Base-by-base conservation (phyloP, 2,113 vertebrate species). In the Callocephalon fimbriatum region DNA sequence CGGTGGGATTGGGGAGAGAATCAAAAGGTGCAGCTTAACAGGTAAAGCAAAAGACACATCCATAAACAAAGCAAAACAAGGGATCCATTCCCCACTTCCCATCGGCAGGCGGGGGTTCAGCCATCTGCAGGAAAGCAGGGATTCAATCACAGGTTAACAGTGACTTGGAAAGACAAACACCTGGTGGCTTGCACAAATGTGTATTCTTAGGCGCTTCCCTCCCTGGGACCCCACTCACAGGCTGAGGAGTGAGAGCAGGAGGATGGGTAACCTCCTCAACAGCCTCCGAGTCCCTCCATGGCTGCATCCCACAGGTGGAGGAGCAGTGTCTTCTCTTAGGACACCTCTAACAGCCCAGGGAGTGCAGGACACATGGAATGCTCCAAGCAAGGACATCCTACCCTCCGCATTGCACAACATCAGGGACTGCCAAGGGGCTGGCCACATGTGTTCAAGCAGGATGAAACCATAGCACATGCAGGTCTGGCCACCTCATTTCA, bases 381-480 rank as follows among this genome's bases (percentile, higher is more conserved):
- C 35, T 29, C 18, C 0, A 0, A 79, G 53, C 37, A 27, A 61
- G 56, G 27, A 38, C 73, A 67, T 32, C 6, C 50, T 65, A 22
- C 53, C 63, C 63, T 66, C 25, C 2, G 2, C 37, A 40, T 32
- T 61, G 58, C 48, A 54, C 47, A 48, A 3, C 29, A 48, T 22
- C 19, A 25, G 12, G 32, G 7, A 71, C 37, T 90, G 68, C 74
- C 47, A 35, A 48, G 40, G 48, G 48, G 44, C 42, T 44, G 48
- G 23, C 51, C 76, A 51, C 48, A 44, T 53, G 62, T 27, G 25
- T 6, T 54, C 23, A 27, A 51, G 79, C 40, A 21, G 22, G 32
- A 44, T 19, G 15, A 90, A 71, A 35, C 35, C 44, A 61, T 0
- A 0, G 54, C 35, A 65, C 17, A 37, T 0, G 0, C 22, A 48